Conservation (phyloP, 2,888 invertebrate genomes). For the Himalopsyche kuldschensis region DNA sequence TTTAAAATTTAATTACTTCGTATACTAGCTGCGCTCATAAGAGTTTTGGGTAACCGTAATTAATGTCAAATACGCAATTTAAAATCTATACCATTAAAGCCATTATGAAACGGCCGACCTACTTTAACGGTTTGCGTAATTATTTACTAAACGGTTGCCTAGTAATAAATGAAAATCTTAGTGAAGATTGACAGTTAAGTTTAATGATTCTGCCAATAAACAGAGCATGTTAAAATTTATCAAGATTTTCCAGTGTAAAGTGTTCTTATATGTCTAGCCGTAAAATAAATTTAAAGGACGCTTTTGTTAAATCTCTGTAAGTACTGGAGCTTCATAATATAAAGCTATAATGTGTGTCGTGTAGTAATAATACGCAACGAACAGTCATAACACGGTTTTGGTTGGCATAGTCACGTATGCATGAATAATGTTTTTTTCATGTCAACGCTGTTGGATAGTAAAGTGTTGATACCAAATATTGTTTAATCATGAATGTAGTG, state of each 20-base stretch:
- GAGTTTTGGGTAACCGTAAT: background rate
- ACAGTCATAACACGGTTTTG: background rate
- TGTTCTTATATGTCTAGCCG: background rate
- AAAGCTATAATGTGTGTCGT: background rate
- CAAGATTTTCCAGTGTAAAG: background rate
- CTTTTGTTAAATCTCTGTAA: background rate
- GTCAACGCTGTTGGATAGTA: background rate
- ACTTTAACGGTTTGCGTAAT: background rate
- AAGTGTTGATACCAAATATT: too few relatives aligned
- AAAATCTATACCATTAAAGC: background rate
- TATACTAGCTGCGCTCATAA: too few relatives aligned
- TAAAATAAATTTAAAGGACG: background rate
- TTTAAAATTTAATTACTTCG: too few relatives aligned
- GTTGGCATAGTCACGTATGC: background rate
- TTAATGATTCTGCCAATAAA: background rate
- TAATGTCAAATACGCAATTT: background rate
- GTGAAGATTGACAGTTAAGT: background rate
- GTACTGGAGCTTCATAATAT: background rate
- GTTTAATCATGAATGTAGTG: too few relatives aligned
- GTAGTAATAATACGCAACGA: background rate
- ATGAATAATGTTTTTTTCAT: background rate
- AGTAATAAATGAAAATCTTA: background rate
- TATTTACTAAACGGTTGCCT: background rate
- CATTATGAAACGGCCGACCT: background rate
- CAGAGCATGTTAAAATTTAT: background rate